Percentiles rank a stretch among this genome's conserved stretches.
Conservation (phyloP, 2,888 invertebrate genomes). For the Philereme vetulata region DNA sequence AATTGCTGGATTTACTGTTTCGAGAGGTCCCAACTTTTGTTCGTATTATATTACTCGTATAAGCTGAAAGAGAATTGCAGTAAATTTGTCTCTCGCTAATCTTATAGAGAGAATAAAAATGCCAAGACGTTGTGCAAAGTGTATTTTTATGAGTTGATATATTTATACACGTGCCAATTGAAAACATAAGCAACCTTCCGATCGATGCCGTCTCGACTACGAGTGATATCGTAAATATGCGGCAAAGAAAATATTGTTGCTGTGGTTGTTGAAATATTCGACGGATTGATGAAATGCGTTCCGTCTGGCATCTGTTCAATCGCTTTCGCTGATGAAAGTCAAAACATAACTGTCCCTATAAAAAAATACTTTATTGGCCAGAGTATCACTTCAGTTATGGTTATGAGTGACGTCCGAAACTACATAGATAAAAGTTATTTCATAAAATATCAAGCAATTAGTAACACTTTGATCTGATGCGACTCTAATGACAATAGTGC, state of each 20-base stretch:
- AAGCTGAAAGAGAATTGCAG: constrained; percentile 46
- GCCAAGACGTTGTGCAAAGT: constrained; percentile 49
- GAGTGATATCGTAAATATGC: constrained; percentile 64
- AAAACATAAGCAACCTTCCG: constrained; percentile 53
- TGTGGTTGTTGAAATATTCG: constrained; percentile 57
- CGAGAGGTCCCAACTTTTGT: constrained; percentile 37
- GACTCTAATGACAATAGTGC: constrained; percentile 42
- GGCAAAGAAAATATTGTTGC: constrained; percentile 70
- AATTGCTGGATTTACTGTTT: constrained; percentile 43
- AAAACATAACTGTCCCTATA: constrained; percentile 52
- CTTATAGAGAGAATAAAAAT: constrained; percentile 55
- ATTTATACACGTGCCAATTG: constrained; percentile 68
- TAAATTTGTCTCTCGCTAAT: constrained; percentile 50
- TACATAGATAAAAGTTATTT: constrained; percentile 27
- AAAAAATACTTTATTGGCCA: constrained; percentile 39
- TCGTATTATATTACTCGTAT: constrained; percentile 37
- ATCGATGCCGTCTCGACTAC: constrained; percentile 49
- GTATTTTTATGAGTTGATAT: constrained; percentile 60
- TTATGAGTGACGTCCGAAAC: constrained; percentile 28
- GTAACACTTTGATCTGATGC: constrained; percentile 33
- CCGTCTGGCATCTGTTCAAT: constrained; percentile 64
- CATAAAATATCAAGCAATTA: constrained; percentile 37
- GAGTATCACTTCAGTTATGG: constrained; percentile 28
- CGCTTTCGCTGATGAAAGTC: constrained; percentile 70
- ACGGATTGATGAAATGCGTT: constrained; percentile 68